These are phyloP conservation scores for Atta cephalotes DNA, from an alignment of 1,140 invertebrate genomes.

Conservation along the genomic window DNA sequence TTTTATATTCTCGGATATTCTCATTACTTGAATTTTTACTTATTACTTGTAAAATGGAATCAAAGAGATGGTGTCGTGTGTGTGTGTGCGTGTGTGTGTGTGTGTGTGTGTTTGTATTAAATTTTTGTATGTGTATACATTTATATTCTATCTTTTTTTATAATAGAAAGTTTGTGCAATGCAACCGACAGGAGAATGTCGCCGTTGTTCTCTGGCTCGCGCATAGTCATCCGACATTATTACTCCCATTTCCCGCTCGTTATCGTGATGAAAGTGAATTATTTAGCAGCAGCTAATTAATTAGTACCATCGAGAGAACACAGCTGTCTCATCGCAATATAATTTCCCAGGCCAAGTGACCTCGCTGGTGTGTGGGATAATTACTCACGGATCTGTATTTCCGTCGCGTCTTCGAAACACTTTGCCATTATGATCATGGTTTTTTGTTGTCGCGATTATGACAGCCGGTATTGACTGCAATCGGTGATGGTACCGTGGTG, in stretches of 20 bases:
- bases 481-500: neutral
- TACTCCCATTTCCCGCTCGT: conserved; percentile 50
- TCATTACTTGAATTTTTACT: neutral
- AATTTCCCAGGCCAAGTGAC: conserved; percentile 58
- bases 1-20: neutral
- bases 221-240: conserved; percentile 54
- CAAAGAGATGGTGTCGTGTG: neutral
- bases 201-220: conserved; percentile 32
- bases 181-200: conserved; percentile 20
- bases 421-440: neutral
- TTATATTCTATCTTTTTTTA: neutral
- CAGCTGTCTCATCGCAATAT: conserved; percentile 33
- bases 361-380: conserved; percentile 49
- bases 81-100: too few species aligned
- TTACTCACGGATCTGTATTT: conserved; percentile 44
- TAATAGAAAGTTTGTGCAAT: conserved; percentile 15
- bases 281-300: conserved; percentile 69
- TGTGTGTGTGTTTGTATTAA: too few species aligned
- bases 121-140: neutral
- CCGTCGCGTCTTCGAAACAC: conserved; percentile 55
- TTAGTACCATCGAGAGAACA: conserved; percentile 59
- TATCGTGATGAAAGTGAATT: conserved; percentile 72
- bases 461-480: conserved; percentile 26
- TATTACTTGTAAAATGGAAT: neutral
- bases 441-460: conserved; percentile 20